Conservation (phyloP, 2,113 vertebrate species). For the Pelodiscus sinensis region DNA sequence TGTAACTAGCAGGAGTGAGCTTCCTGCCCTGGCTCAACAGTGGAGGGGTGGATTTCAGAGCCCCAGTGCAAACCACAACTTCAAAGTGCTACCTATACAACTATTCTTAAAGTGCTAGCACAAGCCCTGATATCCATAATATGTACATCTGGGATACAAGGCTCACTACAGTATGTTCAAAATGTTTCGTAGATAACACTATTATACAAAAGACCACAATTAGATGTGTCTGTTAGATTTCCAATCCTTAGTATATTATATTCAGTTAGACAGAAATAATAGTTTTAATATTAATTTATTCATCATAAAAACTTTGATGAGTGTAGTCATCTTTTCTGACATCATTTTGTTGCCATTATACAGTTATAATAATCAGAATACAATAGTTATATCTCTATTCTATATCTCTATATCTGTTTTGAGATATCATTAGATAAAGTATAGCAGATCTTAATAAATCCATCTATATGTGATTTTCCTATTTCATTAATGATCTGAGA, state of each 20-base stretch:
- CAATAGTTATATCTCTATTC: not conserved
- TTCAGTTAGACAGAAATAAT: not conserved
- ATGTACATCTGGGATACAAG: too few relatives aligned
- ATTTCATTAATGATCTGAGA: conserved; percentile 16
- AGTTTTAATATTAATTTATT: not conserved
- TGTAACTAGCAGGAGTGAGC: too few relatives aligned
- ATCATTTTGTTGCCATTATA: not conserved
- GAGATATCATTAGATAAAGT: not conserved
- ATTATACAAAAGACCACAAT: not conserved
- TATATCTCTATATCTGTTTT: not conserved
- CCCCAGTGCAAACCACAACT: too few relatives aligned
- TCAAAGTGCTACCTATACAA: too few relatives aligned
- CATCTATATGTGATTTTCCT: not conserved
- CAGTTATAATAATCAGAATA: not conserved
- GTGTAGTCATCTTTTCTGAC: not conserved
- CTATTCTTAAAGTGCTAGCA: too few relatives aligned
- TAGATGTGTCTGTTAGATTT: not conserved
- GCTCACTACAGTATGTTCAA: too few relatives aligned
- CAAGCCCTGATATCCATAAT: too few relatives aligned
- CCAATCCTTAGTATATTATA: not conserved
- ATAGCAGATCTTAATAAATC: not conserved
- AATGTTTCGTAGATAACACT: too few relatives aligned
- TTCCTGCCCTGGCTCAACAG: too few relatives aligned
- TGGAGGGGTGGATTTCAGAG: too few relatives aligned
- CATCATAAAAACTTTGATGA: not conserved